phyloP scores from a whole-genome alignment of 2,797 vertebrate genomes.

The Xerus rutilus region DNA sequence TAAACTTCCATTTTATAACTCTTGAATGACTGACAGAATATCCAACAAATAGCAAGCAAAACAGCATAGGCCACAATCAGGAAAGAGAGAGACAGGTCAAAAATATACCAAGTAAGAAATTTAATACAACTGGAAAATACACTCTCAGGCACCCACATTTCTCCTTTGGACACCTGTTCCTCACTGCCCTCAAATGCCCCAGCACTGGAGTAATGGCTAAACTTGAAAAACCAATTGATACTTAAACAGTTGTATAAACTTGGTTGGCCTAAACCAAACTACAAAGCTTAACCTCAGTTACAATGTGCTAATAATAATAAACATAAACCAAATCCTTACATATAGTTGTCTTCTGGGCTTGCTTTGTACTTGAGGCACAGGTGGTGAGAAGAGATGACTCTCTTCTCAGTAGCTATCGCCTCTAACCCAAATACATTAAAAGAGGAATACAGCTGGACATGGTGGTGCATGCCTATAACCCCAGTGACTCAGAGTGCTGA shows the following conservation, averaged over 20 bases:
- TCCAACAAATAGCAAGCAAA: conserved; percentile 69
- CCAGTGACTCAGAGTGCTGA: too few relatives aligned
- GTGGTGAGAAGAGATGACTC: not conserved
- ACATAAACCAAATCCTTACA: conserved; percentile 15
- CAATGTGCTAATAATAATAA: not conserved
- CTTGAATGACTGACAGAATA: conserved; percentile 29
- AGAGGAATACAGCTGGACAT: not conserved
- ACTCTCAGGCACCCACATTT: conserved; percentile 63
- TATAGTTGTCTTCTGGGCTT: not conserved
- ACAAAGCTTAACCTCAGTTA: conserved; percentile 36
- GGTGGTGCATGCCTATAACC: too few relatives aligned
- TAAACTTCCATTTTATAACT: conserved; percentile 53
- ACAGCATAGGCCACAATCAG: conserved; percentile 49
- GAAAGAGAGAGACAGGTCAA: conserved; percentile 74
- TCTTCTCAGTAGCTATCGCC: not conserved
- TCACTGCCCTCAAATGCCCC: conserved; percentile 74
- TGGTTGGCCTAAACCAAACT: conserved; percentile 26
- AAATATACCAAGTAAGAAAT: conserved; percentile 78
- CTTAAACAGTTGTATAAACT: conserved; percentile 44
- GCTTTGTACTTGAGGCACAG: too few relatives aligned
- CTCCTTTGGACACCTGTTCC: conserved; percentile 77
- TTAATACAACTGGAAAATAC: conserved; percentile 77
- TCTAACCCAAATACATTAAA: not conserved
- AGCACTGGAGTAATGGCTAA: conserved; percentile 28
- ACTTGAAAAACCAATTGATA: conserved; percentile 47